These are phyloP conservation scores for Myopa tessellatipennis DNA, from an alignment of 2,888 invertebrate species.

Conservation along the genomic window DNA sequence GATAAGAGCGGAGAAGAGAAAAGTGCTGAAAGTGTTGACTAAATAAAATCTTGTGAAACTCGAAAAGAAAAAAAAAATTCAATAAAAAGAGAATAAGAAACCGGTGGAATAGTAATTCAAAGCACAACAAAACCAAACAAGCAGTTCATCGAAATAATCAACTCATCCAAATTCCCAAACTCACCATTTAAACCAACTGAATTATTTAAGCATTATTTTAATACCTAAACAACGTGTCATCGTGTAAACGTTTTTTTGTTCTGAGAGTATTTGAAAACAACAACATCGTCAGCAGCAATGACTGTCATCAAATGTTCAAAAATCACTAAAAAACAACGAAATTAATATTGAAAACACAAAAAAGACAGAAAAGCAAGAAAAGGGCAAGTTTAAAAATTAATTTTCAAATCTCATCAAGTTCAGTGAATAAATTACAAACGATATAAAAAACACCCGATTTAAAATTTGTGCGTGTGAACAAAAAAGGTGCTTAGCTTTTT, in stretches of 20 bases:
- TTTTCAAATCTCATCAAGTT: no score
- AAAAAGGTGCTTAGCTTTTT: no score
- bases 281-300: not conserved
- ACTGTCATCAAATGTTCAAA: slow-evolving; percentile 3
- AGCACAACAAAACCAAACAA: not conserved
- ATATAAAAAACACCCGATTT: no score
- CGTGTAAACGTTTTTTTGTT: not conserved
- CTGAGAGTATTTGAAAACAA: not conserved
- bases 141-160: no score
- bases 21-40: not conserved
- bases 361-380: not conserved
- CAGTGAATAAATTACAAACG: no score
- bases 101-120: not conserved
- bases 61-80: not conserved
- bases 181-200: not conserved
- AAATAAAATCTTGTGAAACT: not conserved
- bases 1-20: not conserved
- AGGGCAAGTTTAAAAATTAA: no score
- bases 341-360: not conserved
- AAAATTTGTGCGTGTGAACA: no score
- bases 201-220: not conserved
- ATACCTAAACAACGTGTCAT: not conserved
- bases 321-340: not conserved
- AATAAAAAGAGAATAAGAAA: not conserved
- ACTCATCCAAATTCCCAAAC: no score